Percentiles rank a stretch among this genome's conserved stretches.
These are phyloP conservation scores for Stegodyphus mimosarum DNA, from an alignment of 1,140 invertebrate species.

Conservation along the genomic window DNA sequence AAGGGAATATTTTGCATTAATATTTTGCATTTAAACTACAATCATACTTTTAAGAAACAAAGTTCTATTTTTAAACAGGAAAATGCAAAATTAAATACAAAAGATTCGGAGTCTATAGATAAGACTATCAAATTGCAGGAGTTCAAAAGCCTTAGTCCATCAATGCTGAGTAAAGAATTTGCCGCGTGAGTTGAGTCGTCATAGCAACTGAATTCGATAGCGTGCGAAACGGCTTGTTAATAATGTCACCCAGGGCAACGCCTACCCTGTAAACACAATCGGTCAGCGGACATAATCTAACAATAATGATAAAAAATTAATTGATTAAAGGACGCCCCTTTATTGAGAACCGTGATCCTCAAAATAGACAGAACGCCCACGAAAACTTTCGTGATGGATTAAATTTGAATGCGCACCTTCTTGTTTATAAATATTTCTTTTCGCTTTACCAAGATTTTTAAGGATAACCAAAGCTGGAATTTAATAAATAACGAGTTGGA, in stretches of 20 bases:
- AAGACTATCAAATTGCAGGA: background rate
- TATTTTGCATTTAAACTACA: too few relatives aligned
- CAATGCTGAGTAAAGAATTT: slow-evolving; percentile 9
- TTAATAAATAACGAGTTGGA: background rate
- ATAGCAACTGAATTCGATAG: slow-evolving; percentile 23
- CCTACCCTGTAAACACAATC: slow-evolving; percentile 54
- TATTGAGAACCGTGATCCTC: background rate
- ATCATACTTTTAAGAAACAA: too few relatives aligned
- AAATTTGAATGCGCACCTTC: background rate
- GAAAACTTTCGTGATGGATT: background rate
- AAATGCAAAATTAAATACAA: too few relatives aligned
- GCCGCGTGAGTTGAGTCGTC: background rate
- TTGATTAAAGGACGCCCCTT: slow-evolving; percentile 50
- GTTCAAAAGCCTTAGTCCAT: background rate
- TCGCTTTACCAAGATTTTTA: too few relatives aligned
- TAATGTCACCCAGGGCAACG: slow-evolving; percentile 59
- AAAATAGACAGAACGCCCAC: background rate
- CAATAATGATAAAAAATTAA: slow-evolving; percentile 53
- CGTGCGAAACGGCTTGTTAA: slow-evolving; percentile 55
- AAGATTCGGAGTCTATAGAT: background rate
- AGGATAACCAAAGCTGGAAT: too few relatives aligned
- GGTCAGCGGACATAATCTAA: slow-evolving; percentile 29
- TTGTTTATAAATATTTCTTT: too few relatives aligned
- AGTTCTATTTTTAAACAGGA: too few relatives aligned
- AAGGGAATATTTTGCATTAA: too few relatives aligned